Evolutionary conservation across 2,888 invertebrate species (phyloP).

Genomic region (Spialia ferax): DNA sequence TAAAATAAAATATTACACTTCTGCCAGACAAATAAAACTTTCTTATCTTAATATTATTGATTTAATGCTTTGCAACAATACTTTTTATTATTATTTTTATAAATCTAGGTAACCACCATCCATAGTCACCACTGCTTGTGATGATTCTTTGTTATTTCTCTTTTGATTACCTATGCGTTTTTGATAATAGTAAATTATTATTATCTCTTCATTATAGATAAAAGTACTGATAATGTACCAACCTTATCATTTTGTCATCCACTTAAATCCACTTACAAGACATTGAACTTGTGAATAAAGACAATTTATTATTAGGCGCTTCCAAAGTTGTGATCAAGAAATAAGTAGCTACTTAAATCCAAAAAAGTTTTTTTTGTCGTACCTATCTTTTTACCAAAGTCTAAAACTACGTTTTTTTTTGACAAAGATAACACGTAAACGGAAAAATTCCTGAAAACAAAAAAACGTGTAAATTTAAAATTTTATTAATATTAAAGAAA

Average conservation of each 20-base stretch:
- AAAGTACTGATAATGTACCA: slow-evolving; percentile 15
- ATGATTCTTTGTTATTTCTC: neutral
- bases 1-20: slow-evolving; percentile 12
- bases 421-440: neutral
- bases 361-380: too few relatives aligned
- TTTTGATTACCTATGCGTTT: neutral
- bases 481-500: too few relatives aligned
- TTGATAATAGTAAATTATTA: neutral
- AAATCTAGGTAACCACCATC: neutral
- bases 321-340: too few relatives aligned
- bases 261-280: slow-evolving; percentile 13
- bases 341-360: too few relatives aligned
- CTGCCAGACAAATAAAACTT: slow-evolving; percentile 12
- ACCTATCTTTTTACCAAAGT: neutral
- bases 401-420: neutral
- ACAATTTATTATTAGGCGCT: neutral
- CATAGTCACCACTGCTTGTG: neutral
- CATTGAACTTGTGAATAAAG: slow-evolving; percentile 21
- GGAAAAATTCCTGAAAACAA: neutral
- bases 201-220: slow-evolving; percentile 13
- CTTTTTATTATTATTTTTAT: neutral
- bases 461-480: too few relatives aligned
- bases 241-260: slow-evolving; percentile 11
- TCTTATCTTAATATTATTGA: slow-evolving; percentile 16
- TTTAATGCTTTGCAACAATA: slow-evolving; percentile 6